phyloP scores from a whole-genome alignment of 2,113 vertebrate species.

The Oncorhynchus keta region DNA sequence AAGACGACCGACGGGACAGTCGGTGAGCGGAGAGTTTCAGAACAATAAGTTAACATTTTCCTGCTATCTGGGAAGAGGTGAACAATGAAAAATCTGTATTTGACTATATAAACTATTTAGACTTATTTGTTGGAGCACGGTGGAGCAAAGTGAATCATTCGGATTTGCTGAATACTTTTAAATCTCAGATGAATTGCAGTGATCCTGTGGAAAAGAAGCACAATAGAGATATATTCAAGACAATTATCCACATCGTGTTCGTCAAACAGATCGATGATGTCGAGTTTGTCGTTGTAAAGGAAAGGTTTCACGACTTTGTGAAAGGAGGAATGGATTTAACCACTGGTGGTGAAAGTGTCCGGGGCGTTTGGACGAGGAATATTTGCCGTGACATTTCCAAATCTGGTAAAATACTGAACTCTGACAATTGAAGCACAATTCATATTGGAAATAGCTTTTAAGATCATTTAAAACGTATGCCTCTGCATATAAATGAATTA shows the following conservation, averaged over 20 bases:
- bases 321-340: slow-evolving; percentile 24
- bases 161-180: slow-evolving; percentile 80
- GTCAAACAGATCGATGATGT: slow-evolving; percentile 78
- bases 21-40: slow-evolving; percentile 4
- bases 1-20: background rate
- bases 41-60: background rate
- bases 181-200: slow-evolving; percentile 69
- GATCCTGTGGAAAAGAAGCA: slow-evolving; percentile 76
- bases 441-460: background rate
- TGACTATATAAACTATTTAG: slow-evolving; percentile 79
- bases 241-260: slow-evolving; percentile 81
- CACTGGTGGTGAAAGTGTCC: no score
- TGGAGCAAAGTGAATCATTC: slow-evolving; percentile 77
- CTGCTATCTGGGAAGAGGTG: background rate
- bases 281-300: slow-evolving; percentile 82
- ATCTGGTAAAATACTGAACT: slow-evolving; percentile 23
- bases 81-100: slow-evolving; percentile 55
- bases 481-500: slow-evolving; percentile 4
- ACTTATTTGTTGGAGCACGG: slow-evolving; percentile 81
- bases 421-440: slow-evolving; percentile 61
- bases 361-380: slow-evolving; percentile 35
- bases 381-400: slow-evolving; percentile 15
- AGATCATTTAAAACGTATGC: background rate
- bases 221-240: slow-evolving; percentile 83
- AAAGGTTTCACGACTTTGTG: slow-evolving; percentile 68